A percentile compares a stretch with the other conserved stretches of the same genome.
These are phyloP conservation scores for Apis mellifera DNA, from an alignment of 1,140 invertebrate genomes.

Conservation along the genomic window Amel_HAv3.1 CM009942.2:8406001-8406500, in stretches of 20 bases:
- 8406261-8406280: background rate
- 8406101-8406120: background rate
- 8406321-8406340: background rate
- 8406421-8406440: too few species aligned
- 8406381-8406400: background rate
- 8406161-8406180: background rate
- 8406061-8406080: too few species aligned
- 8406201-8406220: conserved; percentile 11
- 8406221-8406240: background rate
- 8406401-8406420: background rate
- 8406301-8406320: background rate
- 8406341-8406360: too few species aligned
- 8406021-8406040: too few species aligned
- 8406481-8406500: background rate
- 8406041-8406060: too few species aligned
- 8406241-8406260: background rate
- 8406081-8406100: too few species aligned
- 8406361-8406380: background rate
- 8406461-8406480: background rate
- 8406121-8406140: fast-evolving
- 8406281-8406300: background rate
- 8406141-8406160: background rate
- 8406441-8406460: background rate
- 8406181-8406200: background rate
- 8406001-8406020: too few species aligned